Evolutionary conservation across 2,797 vertebrate genomes (phyloP).

Genomic region (Oceanodroma leucorhoa): DNA sequence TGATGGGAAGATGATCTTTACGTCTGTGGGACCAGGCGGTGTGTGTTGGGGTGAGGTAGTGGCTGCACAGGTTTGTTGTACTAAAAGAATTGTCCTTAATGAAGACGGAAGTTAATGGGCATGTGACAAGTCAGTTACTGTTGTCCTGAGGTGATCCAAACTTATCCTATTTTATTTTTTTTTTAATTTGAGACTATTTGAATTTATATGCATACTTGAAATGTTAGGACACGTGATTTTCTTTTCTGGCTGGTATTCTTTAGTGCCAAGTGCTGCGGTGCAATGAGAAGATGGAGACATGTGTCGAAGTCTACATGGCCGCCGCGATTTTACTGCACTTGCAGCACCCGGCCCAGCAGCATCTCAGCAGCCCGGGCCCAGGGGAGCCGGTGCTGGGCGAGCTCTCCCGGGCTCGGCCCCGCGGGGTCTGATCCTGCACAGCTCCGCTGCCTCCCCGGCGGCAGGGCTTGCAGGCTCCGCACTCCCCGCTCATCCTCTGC

Average conservation of each 20-base stretch:
- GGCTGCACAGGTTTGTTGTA: background rate
- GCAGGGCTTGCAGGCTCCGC: background rate
- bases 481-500: background rate
- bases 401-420: background rate
- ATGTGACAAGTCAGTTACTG: background rate
- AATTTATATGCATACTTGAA: background rate
- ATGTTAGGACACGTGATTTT: fast-evolving
- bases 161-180: background rate
- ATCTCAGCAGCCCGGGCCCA: background rate
- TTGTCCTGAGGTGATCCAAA: background rate
- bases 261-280: background rate
- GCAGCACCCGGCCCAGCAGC: background rate
- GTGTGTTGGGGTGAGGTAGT: background rate
- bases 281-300: background rate
- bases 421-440: background rate
- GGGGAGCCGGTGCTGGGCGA: no score
- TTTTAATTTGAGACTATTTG: background rate
- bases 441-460: background rate
- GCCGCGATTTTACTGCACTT: fast-evolving
- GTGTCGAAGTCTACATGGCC: background rate
- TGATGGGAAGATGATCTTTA: background rate
- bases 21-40: fast-evolving
- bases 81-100: background rate
- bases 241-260: background rate
- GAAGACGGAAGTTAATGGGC: background rate